phyloP scores from a whole-genome alignment of 2,797 vertebrate species.

The Pelobates cultripes region DNA sequence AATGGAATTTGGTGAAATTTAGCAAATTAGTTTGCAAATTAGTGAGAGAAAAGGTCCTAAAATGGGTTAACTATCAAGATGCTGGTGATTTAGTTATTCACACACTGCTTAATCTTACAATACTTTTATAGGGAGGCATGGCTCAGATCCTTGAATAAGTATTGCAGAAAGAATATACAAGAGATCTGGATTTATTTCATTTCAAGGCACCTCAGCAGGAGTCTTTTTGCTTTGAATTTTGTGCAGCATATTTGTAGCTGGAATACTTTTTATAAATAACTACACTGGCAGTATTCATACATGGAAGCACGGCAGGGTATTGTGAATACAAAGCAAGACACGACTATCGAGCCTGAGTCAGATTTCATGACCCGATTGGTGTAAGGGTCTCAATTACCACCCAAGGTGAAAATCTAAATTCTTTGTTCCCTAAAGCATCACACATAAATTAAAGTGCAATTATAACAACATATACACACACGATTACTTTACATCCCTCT shows the following conservation, averaged over 20 bases:
- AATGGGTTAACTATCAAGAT: neutral
- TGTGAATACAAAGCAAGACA: neutral
- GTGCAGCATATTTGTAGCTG: slow-evolving; percentile 1
- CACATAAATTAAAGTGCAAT: no score
- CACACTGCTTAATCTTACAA: neutral
- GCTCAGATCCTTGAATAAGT: neutral
- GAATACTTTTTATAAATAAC: slow-evolving; percentile 6
- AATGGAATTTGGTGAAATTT: no score
- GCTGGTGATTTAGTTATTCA: neutral
- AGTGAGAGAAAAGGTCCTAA: neutral
- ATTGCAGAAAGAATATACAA: neutral
- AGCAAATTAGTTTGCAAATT: no score
- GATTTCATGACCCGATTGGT: no score
- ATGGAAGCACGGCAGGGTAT: neutral
- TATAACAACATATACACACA: no score
- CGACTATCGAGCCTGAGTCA: neutral
- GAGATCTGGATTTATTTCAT: neutral
- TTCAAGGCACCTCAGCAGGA: neutral
- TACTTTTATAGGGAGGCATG: neutral
- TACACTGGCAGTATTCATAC: neutral
- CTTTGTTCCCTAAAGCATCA: no score
- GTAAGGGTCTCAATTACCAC: no score
- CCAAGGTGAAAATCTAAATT: no score
- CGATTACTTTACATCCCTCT: no score
- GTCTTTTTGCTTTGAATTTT: neutral